phyloP scores from a whole-genome alignment of 1,140 invertebrate species.

The Rhynchophorus ferrugineus region DNA sequence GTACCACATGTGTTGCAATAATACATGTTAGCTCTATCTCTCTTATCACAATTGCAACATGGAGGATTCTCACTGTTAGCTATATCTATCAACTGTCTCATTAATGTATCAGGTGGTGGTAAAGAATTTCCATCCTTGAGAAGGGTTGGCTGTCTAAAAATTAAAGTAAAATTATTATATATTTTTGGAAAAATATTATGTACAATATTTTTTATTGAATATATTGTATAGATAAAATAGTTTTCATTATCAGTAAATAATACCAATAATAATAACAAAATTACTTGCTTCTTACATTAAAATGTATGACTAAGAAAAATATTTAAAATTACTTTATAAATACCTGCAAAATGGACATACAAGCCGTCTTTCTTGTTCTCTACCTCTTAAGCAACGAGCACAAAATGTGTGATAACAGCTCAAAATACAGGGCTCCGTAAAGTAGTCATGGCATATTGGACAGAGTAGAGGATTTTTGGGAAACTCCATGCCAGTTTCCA shows the following conservation, averaged over 20 bases:
- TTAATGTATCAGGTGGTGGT: conserved; percentile 54
- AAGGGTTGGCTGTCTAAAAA: conserved; percentile 48
- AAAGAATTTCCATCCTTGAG: conserved; percentile 52
- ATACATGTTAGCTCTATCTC: conserved; percentile 57
- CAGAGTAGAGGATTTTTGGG: conserved; percentile 56
- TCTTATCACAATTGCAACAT: conserved; percentile 63
- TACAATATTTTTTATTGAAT: not conserved
- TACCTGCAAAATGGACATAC: conserved; percentile 62
- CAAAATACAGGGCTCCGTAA: conserved; percentile 58
- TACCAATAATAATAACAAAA: not conserved
- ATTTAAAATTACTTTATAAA: not conserved
- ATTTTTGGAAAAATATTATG: not conserved
- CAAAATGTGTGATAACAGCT: conserved; percentile 65
- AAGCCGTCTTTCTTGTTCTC: conserved; percentile 53
- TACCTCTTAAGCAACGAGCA: conserved; percentile 52
- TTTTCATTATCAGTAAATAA: too few species aligned
- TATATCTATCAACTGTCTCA: conserved; percentile 56
- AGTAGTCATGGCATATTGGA: conserved; percentile 60
- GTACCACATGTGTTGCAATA: conserved; percentile 63
- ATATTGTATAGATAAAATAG: too few species aligned
- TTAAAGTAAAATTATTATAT: conserved; percentile 5
- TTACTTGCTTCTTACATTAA: not conserved
- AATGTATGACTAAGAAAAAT: not conserved
- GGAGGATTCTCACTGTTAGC: conserved; percentile 60
- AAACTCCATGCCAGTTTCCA: conserved; percentile 36